Percentiles rank a stretch among this genome's conserved stretches.
Conservation (phyloP, 2,888 invertebrate genomes). For the Taenaris catops region DNA sequence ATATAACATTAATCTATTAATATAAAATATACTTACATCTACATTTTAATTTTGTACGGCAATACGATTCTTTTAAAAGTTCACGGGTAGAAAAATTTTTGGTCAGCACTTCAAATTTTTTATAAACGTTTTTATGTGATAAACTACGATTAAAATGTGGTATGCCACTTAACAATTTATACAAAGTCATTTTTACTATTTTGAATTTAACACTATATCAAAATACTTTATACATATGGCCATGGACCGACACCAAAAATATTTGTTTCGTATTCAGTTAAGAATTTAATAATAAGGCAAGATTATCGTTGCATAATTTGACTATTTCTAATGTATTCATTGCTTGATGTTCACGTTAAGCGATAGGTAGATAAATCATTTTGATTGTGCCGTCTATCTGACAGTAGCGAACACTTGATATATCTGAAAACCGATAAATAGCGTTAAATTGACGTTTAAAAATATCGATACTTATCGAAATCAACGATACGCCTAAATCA, state of each 20-base stretch:
- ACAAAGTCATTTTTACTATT: slow-evolving; percentile 20
- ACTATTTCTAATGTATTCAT: slow-evolving; percentile 14
- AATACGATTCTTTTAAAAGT: slow-evolving; percentile 81
- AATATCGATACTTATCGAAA: too few species aligned
- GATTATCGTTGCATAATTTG: slow-evolving; percentile 34
- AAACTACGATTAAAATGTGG: slow-evolving; percentile 39
- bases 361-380: too few species aligned
- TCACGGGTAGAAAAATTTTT: slow-evolving; percentile 59
- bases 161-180: slow-evolving; percentile 28
- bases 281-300: slow-evolving; percentile 15
- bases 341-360: too few species aligned
- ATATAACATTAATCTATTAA: too few species aligned
- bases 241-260: slow-evolving; percentile 9
- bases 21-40: slow-evolving; percentile 81
- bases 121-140: slow-evolving; percentile 33
- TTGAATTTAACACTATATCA: slow-evolving; percentile 2
- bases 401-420: too few species aligned
- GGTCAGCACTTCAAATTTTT: slow-evolving; percentile 24
- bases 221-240: slow-evolving; percentile 1
- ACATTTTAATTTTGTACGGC: slow-evolving; percentile 83
- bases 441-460: too few species aligned
- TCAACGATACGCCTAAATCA: too few species aligned
- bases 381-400: too few species aligned
- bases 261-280: neutral
- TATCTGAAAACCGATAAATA: too few species aligned